These are phyloP conservation scores for human DNA, from an alignment of 2,113 vertebrate genomes.

Conservation along the genomic window GRCh38 chr15:30270001-30270500, in stretches of 20 bases:
- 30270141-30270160: neutral
- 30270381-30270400: neutral
- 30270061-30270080: neutral
- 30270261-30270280: neutral
- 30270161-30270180: neutral
- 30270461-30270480: neutral
- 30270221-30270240: neutral
- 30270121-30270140: neutral
- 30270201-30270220: neutral
- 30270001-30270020: neutral
- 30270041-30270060: neutral
- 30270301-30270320: neutral
- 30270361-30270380: neutral
- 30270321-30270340: neutral
- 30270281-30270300: neutral
- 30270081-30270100: neutral
- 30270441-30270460: neutral
- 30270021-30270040: neutral
- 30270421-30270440: neutral
- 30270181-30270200: neutral
- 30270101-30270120: neutral
- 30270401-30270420: neutral
- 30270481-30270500: neutral
- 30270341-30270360: rapidly evolving
- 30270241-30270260: neutral